Conservation (phyloP, 2,888 invertebrate species). For the Xestia sexstrigata region DNA sequence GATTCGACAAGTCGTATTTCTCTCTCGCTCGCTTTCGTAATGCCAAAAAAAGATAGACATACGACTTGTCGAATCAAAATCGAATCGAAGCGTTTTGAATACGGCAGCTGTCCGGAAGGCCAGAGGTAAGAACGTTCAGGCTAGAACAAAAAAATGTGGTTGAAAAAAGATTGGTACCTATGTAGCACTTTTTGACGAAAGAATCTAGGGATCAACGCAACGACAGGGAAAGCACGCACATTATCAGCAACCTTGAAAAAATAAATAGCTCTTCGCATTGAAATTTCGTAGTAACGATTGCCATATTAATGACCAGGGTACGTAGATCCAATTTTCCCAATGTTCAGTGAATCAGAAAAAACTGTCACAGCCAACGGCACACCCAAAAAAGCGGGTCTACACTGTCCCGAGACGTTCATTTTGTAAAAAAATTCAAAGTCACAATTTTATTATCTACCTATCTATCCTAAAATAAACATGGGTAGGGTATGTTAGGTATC, state of each 20-base stretch:
- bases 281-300: background rate
- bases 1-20: no score
- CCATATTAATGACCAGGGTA: background rate
- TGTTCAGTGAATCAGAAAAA: constrained; percentile 10
- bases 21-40: no score
- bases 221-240: no score
- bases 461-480: background rate
- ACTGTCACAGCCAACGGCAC: background rate
- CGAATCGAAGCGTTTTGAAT: no score
- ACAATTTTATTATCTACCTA: background rate
- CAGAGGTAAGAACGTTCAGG: background rate
- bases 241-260: background rate
- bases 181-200: background rate
- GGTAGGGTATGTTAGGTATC: background rate
- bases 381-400: background rate
- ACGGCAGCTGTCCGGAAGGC: background rate
- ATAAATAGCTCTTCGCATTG: background rate
- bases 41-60: no score
- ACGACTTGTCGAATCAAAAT: no score
- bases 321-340: background rate
- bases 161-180: background rate
- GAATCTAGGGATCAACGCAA: background rate
- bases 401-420: background rate
- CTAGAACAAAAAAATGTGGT: background rate
- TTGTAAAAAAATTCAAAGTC: background rate